phyloP scores from a whole-genome alignment of 1,140 invertebrate genomes.

The Ctenoplectra terminalis region DNA sequence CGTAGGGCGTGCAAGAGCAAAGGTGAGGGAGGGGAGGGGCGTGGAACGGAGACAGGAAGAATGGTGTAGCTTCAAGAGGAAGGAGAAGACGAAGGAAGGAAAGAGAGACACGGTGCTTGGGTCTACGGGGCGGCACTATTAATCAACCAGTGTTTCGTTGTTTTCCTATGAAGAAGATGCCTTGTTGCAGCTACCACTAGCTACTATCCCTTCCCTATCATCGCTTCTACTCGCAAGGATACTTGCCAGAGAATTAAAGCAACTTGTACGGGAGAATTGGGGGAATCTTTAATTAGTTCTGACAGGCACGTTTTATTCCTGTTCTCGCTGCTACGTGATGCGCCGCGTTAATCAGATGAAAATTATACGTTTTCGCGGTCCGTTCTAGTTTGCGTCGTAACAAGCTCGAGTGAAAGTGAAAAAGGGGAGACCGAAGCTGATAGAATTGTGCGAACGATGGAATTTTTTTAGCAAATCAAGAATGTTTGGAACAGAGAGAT shows the following conservation, averaged over 20 bases:
- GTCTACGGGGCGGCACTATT: constrained; percentile 64
- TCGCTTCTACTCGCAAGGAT: constrained; percentile 10
- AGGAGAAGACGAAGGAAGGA: neutral
- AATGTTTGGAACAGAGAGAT: too few species aligned
- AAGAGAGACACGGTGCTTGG: constrained; percentile 14
- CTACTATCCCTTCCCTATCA: neutral
- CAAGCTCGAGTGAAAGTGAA: neutral
- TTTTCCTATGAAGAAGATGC: constrained; percentile 65
- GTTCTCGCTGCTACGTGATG: constrained; percentile 35
- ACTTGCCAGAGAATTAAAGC: constrained; percentile 61
- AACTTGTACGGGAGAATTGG: constrained; percentile 56
- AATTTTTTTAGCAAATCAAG: too few species aligned
- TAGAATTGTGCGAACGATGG: too few species aligned
- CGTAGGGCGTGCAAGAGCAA: constrained; percentile 37
- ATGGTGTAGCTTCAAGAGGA: neutral
- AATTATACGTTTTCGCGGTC: neutral
- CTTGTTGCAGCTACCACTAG: constrained; percentile 11
- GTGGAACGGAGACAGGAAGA: constrained; percentile 28
- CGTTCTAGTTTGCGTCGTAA: constrained; percentile 9
- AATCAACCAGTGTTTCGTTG: constrained; percentile 73
- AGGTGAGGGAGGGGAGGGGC: constrained; percentile 36
- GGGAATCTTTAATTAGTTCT: constrained; percentile 71
- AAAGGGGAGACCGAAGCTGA: too few species aligned
- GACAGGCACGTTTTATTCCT: constrained; percentile 50
- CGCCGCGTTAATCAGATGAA: constrained; percentile 20